These are phyloP conservation scores for Oreocharis arfaki DNA, from an alignment of 2,113 vertebrate species.

Conservation along the genomic window DNA sequence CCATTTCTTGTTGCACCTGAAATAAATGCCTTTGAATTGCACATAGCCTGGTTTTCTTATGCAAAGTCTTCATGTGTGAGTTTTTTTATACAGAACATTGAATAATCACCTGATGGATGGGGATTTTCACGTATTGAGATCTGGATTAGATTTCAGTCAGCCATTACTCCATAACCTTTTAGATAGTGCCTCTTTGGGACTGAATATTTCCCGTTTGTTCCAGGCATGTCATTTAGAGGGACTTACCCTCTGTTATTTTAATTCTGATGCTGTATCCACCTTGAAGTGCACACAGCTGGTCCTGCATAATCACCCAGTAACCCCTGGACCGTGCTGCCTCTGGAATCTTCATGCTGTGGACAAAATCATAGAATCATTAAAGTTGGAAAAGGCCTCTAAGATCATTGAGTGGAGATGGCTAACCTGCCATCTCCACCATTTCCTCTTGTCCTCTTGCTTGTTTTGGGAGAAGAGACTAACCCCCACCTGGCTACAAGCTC, in stretches of 20 bases:
- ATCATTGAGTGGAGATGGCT: background rate
- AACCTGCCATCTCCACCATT: background rate
- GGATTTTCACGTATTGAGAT: background rate
- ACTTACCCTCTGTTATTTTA: background rate
- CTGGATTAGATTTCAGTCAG: background rate
- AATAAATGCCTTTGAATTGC: background rate
- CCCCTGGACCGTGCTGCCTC: background rate
- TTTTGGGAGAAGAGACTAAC: background rate
- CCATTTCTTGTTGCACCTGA: background rate
- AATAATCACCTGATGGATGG: background rate
- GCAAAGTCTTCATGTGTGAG: background rate
- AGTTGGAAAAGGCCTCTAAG: background rate
- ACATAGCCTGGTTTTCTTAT: background rate
- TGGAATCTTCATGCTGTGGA: background rate
- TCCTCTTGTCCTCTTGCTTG: background rate
- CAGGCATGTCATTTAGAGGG: background rate
- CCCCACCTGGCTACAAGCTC: background rate
- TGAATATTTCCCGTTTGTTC: background rate
- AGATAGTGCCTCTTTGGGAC: background rate
- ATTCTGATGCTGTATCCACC: background rate
- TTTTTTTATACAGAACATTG: background rate
- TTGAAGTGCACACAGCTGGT: background rate
- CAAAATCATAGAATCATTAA: background rate
- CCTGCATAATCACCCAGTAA: background rate
- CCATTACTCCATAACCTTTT: background rate